Evolutionary conservation across 2,888 invertebrate species (phyloP), one percentile per base, ranked within the genome.

Genomic region (Drosophila meridiana): DNA sequence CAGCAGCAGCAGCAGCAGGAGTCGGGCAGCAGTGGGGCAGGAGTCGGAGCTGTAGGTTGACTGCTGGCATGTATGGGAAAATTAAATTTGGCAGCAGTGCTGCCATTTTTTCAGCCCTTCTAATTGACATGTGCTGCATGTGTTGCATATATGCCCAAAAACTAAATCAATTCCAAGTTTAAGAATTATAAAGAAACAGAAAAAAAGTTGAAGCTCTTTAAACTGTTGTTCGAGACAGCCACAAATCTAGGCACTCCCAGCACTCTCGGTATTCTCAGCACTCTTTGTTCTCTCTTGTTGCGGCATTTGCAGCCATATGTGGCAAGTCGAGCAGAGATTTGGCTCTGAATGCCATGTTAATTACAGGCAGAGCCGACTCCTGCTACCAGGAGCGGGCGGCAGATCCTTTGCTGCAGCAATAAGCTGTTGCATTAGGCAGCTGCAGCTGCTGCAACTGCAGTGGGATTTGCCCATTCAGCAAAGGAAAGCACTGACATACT

Each of bases 311-410:
- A 60, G 63, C 71, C 75, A 62, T 60, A 79, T 75, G 82, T 64
- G 66, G 64, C 45, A 73, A 72, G 59, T 62, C 75, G 69, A 71
- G 52, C 72, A 66, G 40, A 40, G 90, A 76, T 83, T 89, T 74
- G 53, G 70, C 80, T 87, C 78, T 90, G 87, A 90, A 86, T 86
- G 89, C 81, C 90, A 86, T 87, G 89, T 90, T 90, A 86, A 86
- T 86, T 86, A 83, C 89, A 86, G 73, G 52, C 71, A 57, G 68
- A 43, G 47, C n/a, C 43, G 9, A 11, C 42, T 7, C n/a, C 43
- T 5, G 6, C 42, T 7, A 28, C 8, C 53, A 28, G 48, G 50
- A 14, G 32, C 30, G 13, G 43, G 36, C n/a, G 36, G 28, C 53
- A 42, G 59, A 2, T 11, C 45, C 34, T 50, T 8, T 28, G 50